phyloP scores from a whole-genome alignment of 2,888 invertebrate species.

The Eumerus sabulonum region DNA sequence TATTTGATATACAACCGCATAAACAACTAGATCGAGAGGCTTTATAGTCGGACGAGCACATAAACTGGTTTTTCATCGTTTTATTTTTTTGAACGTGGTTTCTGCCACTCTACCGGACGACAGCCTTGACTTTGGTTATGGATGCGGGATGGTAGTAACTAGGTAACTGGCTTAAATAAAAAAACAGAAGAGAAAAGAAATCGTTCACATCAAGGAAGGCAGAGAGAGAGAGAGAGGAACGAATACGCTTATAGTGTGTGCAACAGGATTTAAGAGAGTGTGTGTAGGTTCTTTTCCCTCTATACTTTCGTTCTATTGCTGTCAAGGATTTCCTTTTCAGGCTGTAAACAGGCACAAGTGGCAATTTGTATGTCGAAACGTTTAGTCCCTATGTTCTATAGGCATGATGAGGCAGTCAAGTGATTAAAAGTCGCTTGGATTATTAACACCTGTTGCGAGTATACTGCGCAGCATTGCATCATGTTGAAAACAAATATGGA shows the following conservation, averaged over 20 bases:
- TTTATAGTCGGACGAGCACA: constrained; percentile 47
- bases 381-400: too few species aligned
- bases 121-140: constrained; percentile 67
- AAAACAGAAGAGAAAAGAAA: background rate
- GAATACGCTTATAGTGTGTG: too few species aligned
- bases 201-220: too few species aligned
- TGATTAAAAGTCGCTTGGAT: constrained; percentile 8
- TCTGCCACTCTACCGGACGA: constrained; percentile 46
- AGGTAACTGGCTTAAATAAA: constrained; percentile 62
- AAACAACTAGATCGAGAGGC: constrained; percentile 38
- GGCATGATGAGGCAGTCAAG: background rate
- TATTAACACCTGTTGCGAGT: constrained; percentile 18
- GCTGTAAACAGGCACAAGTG: too few species aligned
- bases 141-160: constrained; percentile 50
- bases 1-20: constrained; percentile 21
- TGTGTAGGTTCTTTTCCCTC: too few species aligned
- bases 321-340: too few species aligned
- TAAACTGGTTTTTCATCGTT: constrained; percentile 41
- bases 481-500: too few species aligned
- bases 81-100: constrained; percentile 14
- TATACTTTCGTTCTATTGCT: too few species aligned
- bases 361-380: too few species aligned
- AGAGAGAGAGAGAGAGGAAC: too few species aligned
- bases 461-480: too few species aligned
- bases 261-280: too few species aligned